Conservation (phyloP, 2,888 invertebrate species). For the Actias luna region DNA sequence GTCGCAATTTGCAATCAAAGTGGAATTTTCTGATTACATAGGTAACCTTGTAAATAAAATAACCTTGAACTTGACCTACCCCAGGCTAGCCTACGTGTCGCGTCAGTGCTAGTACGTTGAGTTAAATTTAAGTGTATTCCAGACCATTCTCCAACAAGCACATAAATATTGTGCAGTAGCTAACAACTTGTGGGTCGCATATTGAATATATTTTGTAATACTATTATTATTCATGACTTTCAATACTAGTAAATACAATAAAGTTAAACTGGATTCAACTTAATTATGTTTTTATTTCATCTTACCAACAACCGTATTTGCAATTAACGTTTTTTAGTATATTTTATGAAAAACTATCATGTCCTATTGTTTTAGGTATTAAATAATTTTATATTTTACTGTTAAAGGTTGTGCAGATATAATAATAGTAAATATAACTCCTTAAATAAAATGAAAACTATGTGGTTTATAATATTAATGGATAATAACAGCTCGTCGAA, state of each 20-base stretch:
- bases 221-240: background rate
- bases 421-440: too few relatives aligned
- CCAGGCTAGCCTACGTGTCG: slow-evolving; percentile 18
- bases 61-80: slow-evolving; percentile 36
- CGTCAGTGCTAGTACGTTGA: background rate
- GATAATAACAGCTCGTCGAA: too few relatives aligned
- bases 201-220: too few relatives aligned
- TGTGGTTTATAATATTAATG: too few relatives aligned
- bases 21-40: background rate
- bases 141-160: slow-evolving; percentile 26
- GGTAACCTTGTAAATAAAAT: background rate
- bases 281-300: too few relatives aligned
- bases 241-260: background rate
- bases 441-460: too few relatives aligned
- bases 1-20: background rate
- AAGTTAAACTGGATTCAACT: background rate
- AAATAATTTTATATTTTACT: too few relatives aligned
- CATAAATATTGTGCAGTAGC: background rate
- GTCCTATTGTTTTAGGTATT: too few relatives aligned
- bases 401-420: too few relatives aligned
- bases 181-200: slow-evolving; percentile 9
- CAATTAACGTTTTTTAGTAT: too few relatives aligned
- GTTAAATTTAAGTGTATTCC: slow-evolving; percentile 21
- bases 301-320: too few relatives aligned
- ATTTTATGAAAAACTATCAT: too few relatives aligned